Evolutionary conservation across 2,888 invertebrate species (phyloP).

Genomic region (Chalcis sispes): DNA sequence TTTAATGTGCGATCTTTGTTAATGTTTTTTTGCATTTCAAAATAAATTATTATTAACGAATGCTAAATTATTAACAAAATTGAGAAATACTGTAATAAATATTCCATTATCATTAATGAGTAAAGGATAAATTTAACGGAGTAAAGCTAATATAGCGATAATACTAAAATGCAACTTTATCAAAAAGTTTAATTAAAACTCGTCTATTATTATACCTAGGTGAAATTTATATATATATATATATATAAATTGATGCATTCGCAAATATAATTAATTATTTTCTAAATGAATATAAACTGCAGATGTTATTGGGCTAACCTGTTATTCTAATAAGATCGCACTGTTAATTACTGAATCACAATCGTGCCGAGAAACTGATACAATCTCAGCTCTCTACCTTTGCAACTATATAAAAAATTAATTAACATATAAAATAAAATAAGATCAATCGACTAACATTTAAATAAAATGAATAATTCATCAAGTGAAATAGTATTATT

Average conservation of each 20-base stretch:
- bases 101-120: neutral
- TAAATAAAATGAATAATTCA: neutral
- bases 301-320: slow-evolving; percentile 20
- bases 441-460: neutral
- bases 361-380: slow-evolving; percentile 21
- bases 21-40: too few species aligned
- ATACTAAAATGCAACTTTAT: neutral
- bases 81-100: neutral
- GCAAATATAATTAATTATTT: slow-evolving; percentile 11
- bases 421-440: neutral
- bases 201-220: neutral
- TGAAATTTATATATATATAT: too few species aligned
- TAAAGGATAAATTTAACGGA: neutral
- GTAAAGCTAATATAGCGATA: neutral
- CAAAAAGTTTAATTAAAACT: slow-evolving; percentile 20
- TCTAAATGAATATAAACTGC: slow-evolving; percentile 9
- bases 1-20: too few species aligned
- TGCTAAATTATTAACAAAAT: too few species aligned
- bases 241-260: neutral
- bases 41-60: too few species aligned
- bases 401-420: neutral
- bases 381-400: slow-evolving; percentile 15
- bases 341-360: slow-evolving; percentile 42
- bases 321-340: slow-evolving; percentile 51
- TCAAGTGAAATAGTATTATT: too few species aligned